Evolutionary conservation across 1,140 invertebrate species (phyloP).

Genomic region (Atopsyche davidsoni): DNA sequence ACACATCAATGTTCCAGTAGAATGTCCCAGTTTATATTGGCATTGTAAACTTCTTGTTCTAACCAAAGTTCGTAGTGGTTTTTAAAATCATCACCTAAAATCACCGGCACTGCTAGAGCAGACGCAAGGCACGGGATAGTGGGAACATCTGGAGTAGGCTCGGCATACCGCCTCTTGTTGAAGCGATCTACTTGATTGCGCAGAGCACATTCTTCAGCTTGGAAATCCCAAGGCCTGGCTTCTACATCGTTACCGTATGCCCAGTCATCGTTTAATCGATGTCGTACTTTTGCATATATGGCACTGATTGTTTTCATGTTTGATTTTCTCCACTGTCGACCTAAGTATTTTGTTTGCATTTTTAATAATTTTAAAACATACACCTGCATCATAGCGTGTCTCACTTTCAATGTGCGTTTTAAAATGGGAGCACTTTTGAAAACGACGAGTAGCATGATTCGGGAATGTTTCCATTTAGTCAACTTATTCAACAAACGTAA

Average conservation of each 20-base stretch:
- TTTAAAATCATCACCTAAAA: conserved; percentile 93
- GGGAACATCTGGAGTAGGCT: conserved; percentile 26
- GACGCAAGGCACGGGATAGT: conserved; percentile 21
- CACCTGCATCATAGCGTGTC: conserved; percentile 96
- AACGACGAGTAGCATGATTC: conserved; percentile 99
- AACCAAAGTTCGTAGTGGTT: conserved; percentile 95
- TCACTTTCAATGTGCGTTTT: conserved; percentile 91
- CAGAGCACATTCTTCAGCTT: conserved; percentile 94
- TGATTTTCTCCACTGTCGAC: conserved; percentile 96
- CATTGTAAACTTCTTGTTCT: conserved; percentile 92
- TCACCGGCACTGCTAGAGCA: conserved; percentile 29
- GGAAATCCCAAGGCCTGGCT: conserved; percentile 97
- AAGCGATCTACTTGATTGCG: conserved; percentile 92
- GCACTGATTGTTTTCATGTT: conserved; percentile 99
- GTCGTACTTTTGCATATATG: conserved; percentile 95
- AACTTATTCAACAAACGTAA: conserved; percentile 96
- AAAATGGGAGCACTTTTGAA: conserved; percentile 99
- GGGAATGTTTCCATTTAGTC: conserved; percentile 98
- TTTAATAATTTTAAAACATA: conserved; percentile 97
- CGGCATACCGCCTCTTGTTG: conserved; percentile 83
- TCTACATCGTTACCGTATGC: conserved; percentile 99
- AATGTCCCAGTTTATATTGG: conserved; percentile 70
- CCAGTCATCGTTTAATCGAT: conserved; percentile 98
- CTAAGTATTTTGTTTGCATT: conserved; percentile 99
- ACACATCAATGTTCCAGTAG: too few species aligned